Evolutionary conservation across 2,888 invertebrate genomes (phyloP).

Genomic region (Ophion ventricosus): DNA sequence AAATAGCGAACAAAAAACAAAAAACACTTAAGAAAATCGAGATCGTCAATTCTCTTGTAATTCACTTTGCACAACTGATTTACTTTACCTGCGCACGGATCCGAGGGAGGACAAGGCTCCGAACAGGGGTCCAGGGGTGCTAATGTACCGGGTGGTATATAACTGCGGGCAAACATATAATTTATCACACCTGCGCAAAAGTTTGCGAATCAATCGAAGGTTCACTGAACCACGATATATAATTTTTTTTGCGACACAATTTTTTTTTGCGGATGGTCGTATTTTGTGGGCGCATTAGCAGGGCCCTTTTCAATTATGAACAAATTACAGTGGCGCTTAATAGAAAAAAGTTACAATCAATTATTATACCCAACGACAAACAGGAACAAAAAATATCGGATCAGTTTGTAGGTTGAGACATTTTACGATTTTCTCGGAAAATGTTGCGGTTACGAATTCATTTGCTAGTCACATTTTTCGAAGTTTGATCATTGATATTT

Average conservation of each 20-base stretch:
- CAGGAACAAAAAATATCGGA: no score
- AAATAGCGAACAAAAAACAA: conserved; percentile 11
- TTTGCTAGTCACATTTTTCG: no score
- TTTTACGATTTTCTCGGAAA: no score
- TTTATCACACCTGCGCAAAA: background rate
- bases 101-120: conserved; percentile 61
- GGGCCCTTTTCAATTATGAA: no score
- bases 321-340: no score
- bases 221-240: background rate
- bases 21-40: background rate
- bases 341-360: no score
- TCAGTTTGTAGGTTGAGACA: no score
- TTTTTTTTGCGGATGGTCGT: background rate
- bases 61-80: background rate
- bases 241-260: no score
- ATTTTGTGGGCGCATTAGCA: no score
- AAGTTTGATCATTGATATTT: no score
- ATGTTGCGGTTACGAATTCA: no score
- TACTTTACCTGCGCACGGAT: conserved; percentile 60
- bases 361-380: no score
- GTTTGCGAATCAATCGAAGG: background rate
- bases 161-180: conserved; percentile 70
- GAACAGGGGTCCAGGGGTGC: conserved; percentile 68
- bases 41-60: background rate
- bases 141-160: conserved; percentile 77